phyloP scores from a whole-genome alignment of 2,888 invertebrate genomes.

The Acanthococcus lagerstroemiae region DNA sequence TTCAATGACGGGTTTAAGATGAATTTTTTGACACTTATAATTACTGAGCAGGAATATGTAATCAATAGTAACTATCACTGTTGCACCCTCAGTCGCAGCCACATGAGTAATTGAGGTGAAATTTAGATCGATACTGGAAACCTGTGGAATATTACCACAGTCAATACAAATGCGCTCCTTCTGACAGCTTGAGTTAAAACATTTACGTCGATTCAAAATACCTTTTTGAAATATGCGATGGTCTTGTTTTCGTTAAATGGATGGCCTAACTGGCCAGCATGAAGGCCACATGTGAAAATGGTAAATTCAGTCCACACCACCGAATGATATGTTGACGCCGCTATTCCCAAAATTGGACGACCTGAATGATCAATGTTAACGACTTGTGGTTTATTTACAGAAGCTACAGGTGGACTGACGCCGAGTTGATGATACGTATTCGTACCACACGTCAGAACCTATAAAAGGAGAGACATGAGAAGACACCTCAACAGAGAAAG shows the following conservation, averaged over 20 bases:
- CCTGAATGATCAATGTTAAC: background rate
- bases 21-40: conserved; percentile 40
- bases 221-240: background rate
- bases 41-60: conserved; percentile 61
- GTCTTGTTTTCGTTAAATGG: background rate
- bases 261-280: conserved; percentile 67
- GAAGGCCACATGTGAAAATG: conserved; percentile 65
- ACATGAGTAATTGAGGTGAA: conserved; percentile 47
- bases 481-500: background rate
- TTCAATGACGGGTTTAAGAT: conserved; percentile 35
- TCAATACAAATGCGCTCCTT: no score
- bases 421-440: conserved; percentile 58
- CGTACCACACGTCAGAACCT: conserved; percentile 54
- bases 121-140: no score
- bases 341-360: conserved; percentile 46
- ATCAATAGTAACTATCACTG: conserved; percentile 53
- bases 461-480: conserved; percentile 37
- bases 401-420: conserved; percentile 46
- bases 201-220: no score
- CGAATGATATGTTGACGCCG: conserved; percentile 61
- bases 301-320: conserved; percentile 42
- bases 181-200: no score
- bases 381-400: conserved; percentile 36
- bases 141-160: no score
- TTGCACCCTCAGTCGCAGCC: conserved; percentile 57